Evolutionary conservation across 2,888 invertebrate genomes (phyloP), one percentile per base, ranked within the genome.

Genomic region (Thymelicus lineola): DNA sequence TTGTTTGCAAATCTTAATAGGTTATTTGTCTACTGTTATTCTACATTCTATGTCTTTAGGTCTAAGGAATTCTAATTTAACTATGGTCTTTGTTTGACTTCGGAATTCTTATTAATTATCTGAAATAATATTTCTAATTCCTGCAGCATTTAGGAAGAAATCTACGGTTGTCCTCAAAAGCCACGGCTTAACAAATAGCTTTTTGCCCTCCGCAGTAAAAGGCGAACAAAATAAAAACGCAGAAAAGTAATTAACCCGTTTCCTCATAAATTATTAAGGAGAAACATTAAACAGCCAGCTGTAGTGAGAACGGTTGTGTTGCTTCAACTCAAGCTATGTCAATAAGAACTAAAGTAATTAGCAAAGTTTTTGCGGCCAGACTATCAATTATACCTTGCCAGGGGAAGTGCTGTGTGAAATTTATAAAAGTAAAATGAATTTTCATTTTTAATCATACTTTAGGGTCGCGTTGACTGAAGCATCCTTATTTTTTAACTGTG

Each of bases 331-430:
- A 35, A 17, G 46, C 64, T 57, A 72, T 72, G 67, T 66, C 77
- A 77, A 75, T 76, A 74, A 75, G 74, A 76, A 77, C 75, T 76
- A 75, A 78, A 76, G 72, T 79, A 77, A 77, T 79, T 79, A 78
- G 73, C 28, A 14, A 76, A 77, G 72, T 78, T 77, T 77, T 75
- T 71, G 73, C 72, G 71, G 75, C 61, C 62, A 73, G 66, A 73
- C 73, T 62, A 15, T 55, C 55, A 55, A 55, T 55, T 55, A 55
- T 55, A 50, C 48, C 28, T 20, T 28, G 55, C 55, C 55, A 28
- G 20, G 10, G 9, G 7, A 9, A 50, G 1, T 14, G 14, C 10
- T 50, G 48, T 17, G 15, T 50, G 15, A 20, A 61, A 61, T 48
- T 48, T 48, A 48, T 17, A 20, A 53, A 61, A n/a, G 28, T 7